These are phyloP conservation scores for Sorex maritimensis DNA, from an alignment of 2,797 vertebrate species.

Conservation along the genomic window DNA sequence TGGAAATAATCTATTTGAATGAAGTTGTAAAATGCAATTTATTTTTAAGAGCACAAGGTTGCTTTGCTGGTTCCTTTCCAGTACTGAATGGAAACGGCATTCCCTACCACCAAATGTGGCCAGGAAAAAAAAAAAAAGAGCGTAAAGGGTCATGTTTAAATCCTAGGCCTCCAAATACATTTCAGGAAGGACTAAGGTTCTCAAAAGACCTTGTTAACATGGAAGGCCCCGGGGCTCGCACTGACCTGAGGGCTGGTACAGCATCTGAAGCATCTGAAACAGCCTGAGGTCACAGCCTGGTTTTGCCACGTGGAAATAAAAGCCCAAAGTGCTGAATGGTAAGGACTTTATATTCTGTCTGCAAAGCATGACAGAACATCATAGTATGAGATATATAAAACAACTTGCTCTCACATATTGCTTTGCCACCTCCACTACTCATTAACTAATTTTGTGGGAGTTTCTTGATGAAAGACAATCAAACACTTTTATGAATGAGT, in stretches of 20 bases:
- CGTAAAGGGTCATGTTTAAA: neutral
- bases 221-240: neutral
- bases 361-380: conserved; percentile 49
- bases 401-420: conserved; percentile 49
- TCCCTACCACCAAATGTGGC: no score
- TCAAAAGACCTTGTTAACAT: neutral
- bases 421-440: conserved; percentile 68
- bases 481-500: conserved; percentile 73
- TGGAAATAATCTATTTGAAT: conserved; percentile 49
- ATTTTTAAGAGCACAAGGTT: neutral
- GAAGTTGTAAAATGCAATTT: neutral
- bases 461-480: conserved; percentile 72
- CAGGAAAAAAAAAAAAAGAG: no score
- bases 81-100: no score
- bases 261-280: neutral
- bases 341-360: conserved; percentile 60
- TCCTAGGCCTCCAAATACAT: conserved; percentile 33
- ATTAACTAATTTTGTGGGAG: conserved; percentile 74
- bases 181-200: conserved; percentile 20
- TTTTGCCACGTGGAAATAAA: conserved; percentile 24
- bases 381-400: conserved; percentile 22
- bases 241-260: neutral
- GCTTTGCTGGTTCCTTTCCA: no score
- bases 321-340: conserved; percentile 12
- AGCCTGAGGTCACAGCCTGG: neutral